Conservation (phyloP, 2,113 vertebrate genomes). For the Dasyurus viverrinus region DNA sequence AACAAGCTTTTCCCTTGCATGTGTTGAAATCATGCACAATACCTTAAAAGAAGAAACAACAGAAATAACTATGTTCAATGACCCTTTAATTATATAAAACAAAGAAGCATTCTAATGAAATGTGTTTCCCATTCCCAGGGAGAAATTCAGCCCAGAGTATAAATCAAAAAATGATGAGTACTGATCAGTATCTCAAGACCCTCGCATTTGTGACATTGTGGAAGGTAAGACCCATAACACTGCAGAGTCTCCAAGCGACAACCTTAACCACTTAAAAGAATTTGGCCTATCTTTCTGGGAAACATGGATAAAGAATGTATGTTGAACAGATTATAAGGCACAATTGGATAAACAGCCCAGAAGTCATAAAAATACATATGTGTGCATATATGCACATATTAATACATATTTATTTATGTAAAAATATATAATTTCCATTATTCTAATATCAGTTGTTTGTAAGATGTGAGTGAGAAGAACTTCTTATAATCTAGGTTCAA, state of each 20-base stretch:
- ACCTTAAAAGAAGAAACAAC: neutral
- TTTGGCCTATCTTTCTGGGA: neutral
- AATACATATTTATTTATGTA: neutral
- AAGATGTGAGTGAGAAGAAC: slow-evolving; percentile 39
- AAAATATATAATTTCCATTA: slow-evolving; percentile 13
- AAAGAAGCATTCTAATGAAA: neutral
- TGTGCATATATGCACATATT: neutral
- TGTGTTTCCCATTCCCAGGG: neutral
- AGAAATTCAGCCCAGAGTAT: neutral
- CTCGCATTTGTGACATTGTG: neutral
- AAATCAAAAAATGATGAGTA: neutral
- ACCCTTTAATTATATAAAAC: neutral
- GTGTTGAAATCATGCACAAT: neutral
- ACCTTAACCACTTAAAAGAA: neutral
- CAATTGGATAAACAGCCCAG: neutral
- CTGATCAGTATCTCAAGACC: neutral
- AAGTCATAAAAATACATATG: neutral
- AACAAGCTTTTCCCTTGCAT: neutral
- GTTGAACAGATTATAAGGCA: too few relatives aligned
- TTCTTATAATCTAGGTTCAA: neutral
- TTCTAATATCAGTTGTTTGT: slow-evolving; percentile 7
- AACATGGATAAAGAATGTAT: neutral
- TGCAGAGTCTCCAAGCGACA: neutral
- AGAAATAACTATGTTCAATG: neutral
- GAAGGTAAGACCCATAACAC: neutral